A percentile compares a stretch with the other conserved stretches of the same genome.
These are phyloP conservation scores for Dendrolimus kikuchii DNA, from an alignment of 1,140 invertebrate genomes.

Conservation along the genomic window DNA sequence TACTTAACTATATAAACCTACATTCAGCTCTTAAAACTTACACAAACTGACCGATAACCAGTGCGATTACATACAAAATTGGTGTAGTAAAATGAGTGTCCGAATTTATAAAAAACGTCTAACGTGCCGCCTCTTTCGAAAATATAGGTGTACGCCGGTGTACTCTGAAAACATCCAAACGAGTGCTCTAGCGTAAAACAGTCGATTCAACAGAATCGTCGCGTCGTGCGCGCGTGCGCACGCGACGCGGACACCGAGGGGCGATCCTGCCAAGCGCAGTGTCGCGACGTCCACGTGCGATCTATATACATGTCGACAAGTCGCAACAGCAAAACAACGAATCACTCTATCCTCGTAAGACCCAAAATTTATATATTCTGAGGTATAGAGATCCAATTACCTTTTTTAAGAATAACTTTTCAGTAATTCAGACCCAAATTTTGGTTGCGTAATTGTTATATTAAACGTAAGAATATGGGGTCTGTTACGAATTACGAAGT, in stretches of 20 bases:
- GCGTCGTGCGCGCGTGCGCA: background rate
- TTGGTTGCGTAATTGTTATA: too few species aligned
- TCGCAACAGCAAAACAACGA: conserved; percentile 69
- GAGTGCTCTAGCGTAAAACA: conserved; percentile 58
- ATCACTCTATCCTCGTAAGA: conserved; percentile 17
- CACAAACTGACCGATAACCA: conserved; percentile 53
- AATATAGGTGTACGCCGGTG: conserved; percentile 49
- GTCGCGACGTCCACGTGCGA: conserved; percentile 47
- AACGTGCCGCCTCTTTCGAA: conserved; percentile 53
- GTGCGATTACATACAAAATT: conserved; percentile 62
- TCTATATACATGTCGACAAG: conserved; percentile 68
- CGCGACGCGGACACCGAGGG: background rate
- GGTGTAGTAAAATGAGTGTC: conserved; percentile 61
- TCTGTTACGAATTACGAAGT: too few species aligned
- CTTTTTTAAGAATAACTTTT: too few species aligned
- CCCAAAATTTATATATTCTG: too few species aligned
- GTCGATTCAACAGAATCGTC: background rate
- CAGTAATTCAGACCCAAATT: too few species aligned
- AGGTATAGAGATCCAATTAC: too few species aligned
- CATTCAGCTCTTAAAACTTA: conserved; percentile 56
- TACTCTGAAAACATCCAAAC: conserved; percentile 54
- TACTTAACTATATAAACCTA: conserved; percentile 54
- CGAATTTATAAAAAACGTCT: conserved; percentile 53
- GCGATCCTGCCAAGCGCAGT: conserved; percentile 43
- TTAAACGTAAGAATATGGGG: too few species aligned